Base-by-base conservation (phyloP, 2,797 vertebrate species). In the Chanos chanos region DNA sequence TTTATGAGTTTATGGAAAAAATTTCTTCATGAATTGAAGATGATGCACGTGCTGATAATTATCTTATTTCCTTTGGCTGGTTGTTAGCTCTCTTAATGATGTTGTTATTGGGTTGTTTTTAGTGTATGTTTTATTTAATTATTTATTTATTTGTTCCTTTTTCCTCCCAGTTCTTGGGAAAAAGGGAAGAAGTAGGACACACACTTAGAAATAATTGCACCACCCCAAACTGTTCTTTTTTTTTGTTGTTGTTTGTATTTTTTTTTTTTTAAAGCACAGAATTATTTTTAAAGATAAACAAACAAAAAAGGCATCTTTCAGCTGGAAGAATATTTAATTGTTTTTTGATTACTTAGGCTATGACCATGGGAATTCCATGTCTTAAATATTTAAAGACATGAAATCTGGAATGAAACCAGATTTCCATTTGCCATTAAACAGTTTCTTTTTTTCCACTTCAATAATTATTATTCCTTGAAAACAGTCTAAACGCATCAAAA, bases 251-350 rank as follows among this genome's bases (percentile, higher is more conserved):
- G 3, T 15, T 18, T 22, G 7, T 51, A 19, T 33, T 28, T 18
- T 12, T n/a, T 44, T 57, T 48, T 33, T 49, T 64, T 69, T 71
- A 73, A 89, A 88, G 81, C 81, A 64, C 76, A 79, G 83, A 85
- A 88, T 87, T 85, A 86, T 86, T 89, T 86, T 85, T 74, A 80
- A 87, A 69, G 88, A 88, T 83, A 85, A 89, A 89, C 86, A 88
- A 89, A 87, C 87, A 81, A 85, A 81, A 88, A 87, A 86, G 79
- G 76, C 61, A 45, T 82, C 83, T 87, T 86, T 89, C 83, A 82
- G 85, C 76, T 75, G 77, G 80, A 85, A 87, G 87, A 89, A 90
- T 89, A 88, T 89, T 90, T 90, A 89, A 89, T 91, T 87, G 87
- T 89, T 89, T 89, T 90, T 91, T 89, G 88, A 89, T 89, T 85